A percentile compares a stretch with the other conserved stretches of the same genome.
phyloP scores from a whole-genome alignment of 2,113 vertebrate species.

The Eubucco bourcierii region DNA sequence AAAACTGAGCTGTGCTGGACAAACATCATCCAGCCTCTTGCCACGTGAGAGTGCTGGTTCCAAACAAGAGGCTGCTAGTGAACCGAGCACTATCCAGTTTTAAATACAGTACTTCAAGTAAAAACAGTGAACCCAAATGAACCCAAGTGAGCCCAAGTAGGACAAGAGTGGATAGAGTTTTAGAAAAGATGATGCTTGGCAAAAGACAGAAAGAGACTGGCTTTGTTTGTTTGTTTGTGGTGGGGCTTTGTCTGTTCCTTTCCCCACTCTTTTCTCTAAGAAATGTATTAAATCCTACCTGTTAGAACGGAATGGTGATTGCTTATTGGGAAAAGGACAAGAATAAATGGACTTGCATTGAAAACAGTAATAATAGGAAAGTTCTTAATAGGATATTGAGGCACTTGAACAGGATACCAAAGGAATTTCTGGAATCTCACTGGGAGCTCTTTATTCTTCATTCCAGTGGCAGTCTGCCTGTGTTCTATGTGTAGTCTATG shows the following conservation, averaged over 20 bases:
- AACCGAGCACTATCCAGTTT: not conserved
- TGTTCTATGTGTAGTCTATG: not conserved
- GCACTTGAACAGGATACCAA: not conserved
- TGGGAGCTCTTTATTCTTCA: not conserved
- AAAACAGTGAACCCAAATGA: not conserved
- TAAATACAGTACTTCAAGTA: not conserved
- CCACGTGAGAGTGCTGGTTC: not conserved
- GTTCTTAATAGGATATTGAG: not conserved
- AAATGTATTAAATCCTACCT: not conserved
- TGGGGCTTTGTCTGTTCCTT: not conserved
- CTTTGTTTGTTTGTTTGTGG: not conserved
- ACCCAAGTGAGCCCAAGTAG: not conserved
- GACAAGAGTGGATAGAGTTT: not conserved
- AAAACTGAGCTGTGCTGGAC: not conserved
- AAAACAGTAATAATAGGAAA: not conserved
- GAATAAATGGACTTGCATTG: not conserved
- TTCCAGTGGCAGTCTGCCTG: not conserved
- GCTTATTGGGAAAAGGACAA: not conserved
- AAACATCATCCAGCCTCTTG: not conserved
- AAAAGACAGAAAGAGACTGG: not conserved
- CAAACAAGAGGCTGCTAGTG: not conserved
- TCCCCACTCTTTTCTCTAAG: not conserved
- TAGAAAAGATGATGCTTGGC: not conserved
- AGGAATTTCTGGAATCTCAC: not conserved
- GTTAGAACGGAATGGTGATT: not conserved